Conservation (phyloP, 2,888 invertebrate species). For the Drosophila macrospina region DNA sequence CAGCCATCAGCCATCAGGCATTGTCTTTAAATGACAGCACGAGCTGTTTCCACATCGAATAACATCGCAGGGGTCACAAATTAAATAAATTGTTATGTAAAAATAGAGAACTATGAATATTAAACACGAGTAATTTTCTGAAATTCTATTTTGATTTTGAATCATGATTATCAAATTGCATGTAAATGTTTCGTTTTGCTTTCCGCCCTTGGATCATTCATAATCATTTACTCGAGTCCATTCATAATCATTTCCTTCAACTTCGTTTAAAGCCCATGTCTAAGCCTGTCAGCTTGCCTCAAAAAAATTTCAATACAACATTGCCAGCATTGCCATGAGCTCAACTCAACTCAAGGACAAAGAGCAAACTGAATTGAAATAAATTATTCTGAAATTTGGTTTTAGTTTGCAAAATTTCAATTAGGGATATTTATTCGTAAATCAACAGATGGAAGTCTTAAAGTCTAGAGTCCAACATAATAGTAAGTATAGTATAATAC, state of each 20-base stretch:
- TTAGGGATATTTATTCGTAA: no score
- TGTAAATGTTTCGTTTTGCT: slow-evolving; percentile 8
- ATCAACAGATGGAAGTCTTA: no score
- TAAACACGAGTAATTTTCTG: slow-evolving; percentile 7
- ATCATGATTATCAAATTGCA: slow-evolving; percentile 15
- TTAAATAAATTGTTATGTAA: slow-evolving; percentile 22
- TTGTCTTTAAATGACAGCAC: slow-evolving; percentile 20
- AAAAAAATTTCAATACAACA: not conserved
- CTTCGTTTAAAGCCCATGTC: not conserved
- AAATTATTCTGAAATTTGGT: slow-evolving; percentile 6
- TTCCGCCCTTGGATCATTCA: slow-evolving; percentile 7
- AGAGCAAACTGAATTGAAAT: not conserved
- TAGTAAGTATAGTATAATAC: not conserved
- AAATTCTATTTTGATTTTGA: slow-evolving; percentile 8
- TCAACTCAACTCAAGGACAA: not conserved
- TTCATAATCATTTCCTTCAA: slow-evolving; percentile 10
- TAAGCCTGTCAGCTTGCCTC: not conserved
- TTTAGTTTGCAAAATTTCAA: no score
- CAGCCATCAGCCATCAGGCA: no score
- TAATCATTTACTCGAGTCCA: slow-evolving; percentile 19
- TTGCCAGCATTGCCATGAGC: not conserved
- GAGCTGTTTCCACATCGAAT: not conserved
- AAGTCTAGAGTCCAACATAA: not conserved
- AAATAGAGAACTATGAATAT: slow-evolving; percentile 37
- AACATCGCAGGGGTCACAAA: not conserved